Conservation (phyloP, 53 echinoderm and acorn worm genomes). For the Henricia sp. region DNA sequence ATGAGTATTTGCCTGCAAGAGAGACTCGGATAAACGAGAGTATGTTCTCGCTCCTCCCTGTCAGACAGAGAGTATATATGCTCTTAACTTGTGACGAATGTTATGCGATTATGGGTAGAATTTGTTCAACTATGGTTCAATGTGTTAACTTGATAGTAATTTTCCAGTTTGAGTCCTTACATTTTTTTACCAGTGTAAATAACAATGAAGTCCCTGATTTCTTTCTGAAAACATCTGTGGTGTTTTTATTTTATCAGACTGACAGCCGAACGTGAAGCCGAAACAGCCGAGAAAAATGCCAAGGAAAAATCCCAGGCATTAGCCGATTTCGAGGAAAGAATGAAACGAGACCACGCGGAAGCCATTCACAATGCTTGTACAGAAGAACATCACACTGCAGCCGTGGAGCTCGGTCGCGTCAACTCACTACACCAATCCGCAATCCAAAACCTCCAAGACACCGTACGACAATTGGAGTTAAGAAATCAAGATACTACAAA, state of each 20-base stretch:
- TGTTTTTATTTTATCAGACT: constrained; percentile 60
- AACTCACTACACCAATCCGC: constrained; percentile 64
- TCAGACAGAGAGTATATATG: no score
- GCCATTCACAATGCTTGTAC: constrained; percentile 74
- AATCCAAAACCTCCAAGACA: constrained; percentile 65
- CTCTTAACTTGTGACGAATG: no score
- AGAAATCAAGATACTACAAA: constrained; percentile 69
- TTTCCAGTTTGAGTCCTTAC: no score
- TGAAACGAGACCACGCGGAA: constrained; percentile 68
- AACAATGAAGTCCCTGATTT: no score
- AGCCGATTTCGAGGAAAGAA: constrained; percentile 50
- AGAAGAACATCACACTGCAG: constrained; percentile 79
- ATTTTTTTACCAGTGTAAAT: no score
- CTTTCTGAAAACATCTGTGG: not conserved
- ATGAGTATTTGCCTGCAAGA: no score
- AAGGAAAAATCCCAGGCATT: constrained; percentile 72
- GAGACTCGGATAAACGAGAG: no score
- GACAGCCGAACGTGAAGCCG: constrained; percentile 71
- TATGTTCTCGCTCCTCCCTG: no score
- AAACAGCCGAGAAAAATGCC: constrained; percentile 61
- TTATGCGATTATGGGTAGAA: no score
- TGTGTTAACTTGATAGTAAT: no score
- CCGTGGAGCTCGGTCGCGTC: constrained; percentile 77
- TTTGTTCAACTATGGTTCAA: no score
- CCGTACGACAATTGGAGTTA: constrained; percentile 66